phyloP scores from a whole-genome alignment of 2,797 vertebrate genomes.

The Sebastes ruberrimus region DNA sequence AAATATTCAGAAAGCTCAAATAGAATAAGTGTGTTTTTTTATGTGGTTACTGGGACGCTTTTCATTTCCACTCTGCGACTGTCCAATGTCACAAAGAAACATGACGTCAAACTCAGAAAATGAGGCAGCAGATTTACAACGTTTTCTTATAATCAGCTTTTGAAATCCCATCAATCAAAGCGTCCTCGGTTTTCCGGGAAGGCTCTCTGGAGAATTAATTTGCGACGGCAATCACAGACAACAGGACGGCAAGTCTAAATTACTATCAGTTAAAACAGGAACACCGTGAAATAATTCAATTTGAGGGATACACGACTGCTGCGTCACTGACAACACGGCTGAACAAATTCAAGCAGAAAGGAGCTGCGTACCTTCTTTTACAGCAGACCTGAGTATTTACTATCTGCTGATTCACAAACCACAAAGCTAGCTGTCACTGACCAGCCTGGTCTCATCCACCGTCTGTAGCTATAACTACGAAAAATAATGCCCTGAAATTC shows the following conservation, averaged over 20 bases:
- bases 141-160: background rate
- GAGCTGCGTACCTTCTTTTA: background rate
- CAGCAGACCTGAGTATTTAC: too few species aligned
- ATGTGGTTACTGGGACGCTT: too few species aligned
- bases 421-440: too few species aligned
- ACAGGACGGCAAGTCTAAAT: background rate
- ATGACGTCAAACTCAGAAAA: background rate
- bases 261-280: background rate
- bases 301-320: background rate
- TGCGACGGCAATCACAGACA: background rate
- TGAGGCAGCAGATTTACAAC: background rate
- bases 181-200: background rate
- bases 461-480: too few species aligned
- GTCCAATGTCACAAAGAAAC: background rate
- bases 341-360: background rate
- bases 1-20: background rate
- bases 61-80: background rate
- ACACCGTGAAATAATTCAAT: background rate
- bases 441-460: too few species aligned
- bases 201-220: background rate
- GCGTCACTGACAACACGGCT: background rate
- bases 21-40: background rate
- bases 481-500: too few species aligned
- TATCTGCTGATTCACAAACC: too few species aligned
- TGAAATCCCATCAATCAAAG: background rate